Evolutionary conservation across 2,888 invertebrate genomes (phyloP).

Genomic region (Scotopteryx bipunctaria): DNA sequence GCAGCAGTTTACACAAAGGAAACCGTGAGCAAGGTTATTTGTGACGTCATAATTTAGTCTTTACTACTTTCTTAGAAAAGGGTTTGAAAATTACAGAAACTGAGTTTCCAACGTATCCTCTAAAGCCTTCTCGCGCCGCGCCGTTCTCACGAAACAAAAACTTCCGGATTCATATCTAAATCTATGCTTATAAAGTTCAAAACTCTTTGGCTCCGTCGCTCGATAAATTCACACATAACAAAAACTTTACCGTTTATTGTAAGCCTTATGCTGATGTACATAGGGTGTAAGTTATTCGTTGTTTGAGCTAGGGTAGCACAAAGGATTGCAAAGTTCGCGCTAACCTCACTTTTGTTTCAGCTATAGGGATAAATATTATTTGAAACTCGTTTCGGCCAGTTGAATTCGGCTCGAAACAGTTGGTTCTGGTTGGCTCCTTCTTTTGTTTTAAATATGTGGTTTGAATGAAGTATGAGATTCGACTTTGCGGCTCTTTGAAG

Average conservation of each 20-base stretch:
- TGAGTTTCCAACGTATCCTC: slow-evolving; percentile 32
- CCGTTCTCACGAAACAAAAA: slow-evolving; percentile 25
- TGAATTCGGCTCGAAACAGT: slow-evolving; percentile 58
- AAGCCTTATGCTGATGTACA: slow-evolving; percentile 14
- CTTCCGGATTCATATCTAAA: slow-evolving; percentile 33
- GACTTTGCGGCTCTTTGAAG: no score
- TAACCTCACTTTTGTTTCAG: slow-evolving; percentile 62
- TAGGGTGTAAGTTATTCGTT: slow-evolving; percentile 41
- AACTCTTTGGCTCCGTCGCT: slow-evolving; percentile 38
- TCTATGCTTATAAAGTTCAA: slow-evolving; percentile 35
- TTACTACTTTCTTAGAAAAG: slow-evolving; percentile 27
- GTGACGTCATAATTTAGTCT: slow-evolving; percentile 30
- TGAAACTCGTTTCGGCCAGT: slow-evolving; percentile 59
- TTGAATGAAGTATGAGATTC: background rate
- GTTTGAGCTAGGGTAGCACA: slow-evolving; percentile 34
- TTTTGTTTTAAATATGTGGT: slow-evolving; percentile 19
- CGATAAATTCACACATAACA: slow-evolving; percentile 38
- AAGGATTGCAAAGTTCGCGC: slow-evolving; percentile 56
- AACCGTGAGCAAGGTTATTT: slow-evolving; percentile 22
- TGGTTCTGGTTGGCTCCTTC: slow-evolving; percentile 59
- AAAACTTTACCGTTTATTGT: slow-evolving; percentile 22
- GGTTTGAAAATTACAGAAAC: slow-evolving; percentile 34
- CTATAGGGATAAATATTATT: slow-evolving; percentile 70
- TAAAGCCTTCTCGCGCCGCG: slow-evolving; percentile 30
- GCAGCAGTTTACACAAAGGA: slow-evolving; percentile 12